Percentiles rank a stretch among this genome's conserved stretches.
These are phyloP conservation scores for Barnardius zonarius DNA, from an alignment of 2,113 vertebrate genomes.

Conservation along the genomic window DNA sequence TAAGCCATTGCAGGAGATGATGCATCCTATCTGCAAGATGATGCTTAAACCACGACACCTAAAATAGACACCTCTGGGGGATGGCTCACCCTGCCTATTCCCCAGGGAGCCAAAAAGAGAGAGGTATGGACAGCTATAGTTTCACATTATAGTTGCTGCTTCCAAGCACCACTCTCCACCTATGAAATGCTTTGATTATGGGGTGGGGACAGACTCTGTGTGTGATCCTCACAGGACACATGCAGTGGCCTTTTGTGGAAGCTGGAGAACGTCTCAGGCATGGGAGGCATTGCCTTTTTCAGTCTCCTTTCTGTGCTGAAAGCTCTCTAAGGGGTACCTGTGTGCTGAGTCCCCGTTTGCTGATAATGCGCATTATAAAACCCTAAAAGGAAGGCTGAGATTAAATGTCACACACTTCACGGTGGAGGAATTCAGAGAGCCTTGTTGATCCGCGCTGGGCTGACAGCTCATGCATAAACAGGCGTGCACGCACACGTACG, in stretches of 20 bases:
- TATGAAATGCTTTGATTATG: neutral
- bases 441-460: slow-evolving; percentile 12
- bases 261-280: neutral
- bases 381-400: neutral
- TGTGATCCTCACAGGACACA: neutral
- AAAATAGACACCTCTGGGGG: neutral
- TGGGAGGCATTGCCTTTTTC: neutral
- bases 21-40: neutral
- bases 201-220: accelerated
- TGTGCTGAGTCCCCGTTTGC: slow-evolving; percentile 8
- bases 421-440: neutral
- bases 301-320: neutral
- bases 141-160: neutral
- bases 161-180: neutral
- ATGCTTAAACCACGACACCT: neutral
- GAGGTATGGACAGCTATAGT: neutral
- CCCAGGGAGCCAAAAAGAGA: neutral
- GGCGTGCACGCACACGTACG: neutral
- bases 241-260: neutral
- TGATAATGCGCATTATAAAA: slow-evolving; percentile 17
- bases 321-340: slow-evolving; percentile 32
- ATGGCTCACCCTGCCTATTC: neutral
- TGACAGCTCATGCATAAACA: slow-evolving; percentile 50
- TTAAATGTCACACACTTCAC: slow-evolving; percentile 25
- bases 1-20: neutral